phyloP scores from a whole-genome alignment of 2,797 vertebrate species.

The Ambastaia sidthimunki region DNA sequence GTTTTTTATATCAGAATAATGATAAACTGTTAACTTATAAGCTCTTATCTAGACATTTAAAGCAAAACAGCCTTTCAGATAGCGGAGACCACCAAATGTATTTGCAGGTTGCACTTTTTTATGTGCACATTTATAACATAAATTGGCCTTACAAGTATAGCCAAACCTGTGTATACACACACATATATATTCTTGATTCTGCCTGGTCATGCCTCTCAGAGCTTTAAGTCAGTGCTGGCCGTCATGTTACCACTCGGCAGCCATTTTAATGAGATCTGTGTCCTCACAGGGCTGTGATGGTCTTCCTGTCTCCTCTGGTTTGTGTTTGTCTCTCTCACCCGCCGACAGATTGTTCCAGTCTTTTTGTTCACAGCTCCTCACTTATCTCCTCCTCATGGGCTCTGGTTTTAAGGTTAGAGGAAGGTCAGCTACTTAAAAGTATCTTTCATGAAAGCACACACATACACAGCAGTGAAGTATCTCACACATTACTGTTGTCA shows the following conservation, averaged over 20 bases:
- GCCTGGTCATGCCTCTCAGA: constrained; percentile 49
- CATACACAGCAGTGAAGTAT: constrained; percentile 3
- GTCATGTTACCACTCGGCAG: constrained; percentile 50
- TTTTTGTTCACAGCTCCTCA: constrained; percentile 33
- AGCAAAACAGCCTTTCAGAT: neutral
- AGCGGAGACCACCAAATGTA: neutral
- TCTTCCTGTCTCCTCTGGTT: constrained; percentile 52
- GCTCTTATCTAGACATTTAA: too few species aligned
- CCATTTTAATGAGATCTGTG: constrained; percentile 66
- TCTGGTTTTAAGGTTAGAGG: constrained; percentile 50
- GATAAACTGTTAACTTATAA: neutral
- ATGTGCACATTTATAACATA: too few species aligned
- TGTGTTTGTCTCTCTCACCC: constrained; percentile 10
- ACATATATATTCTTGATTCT: constrained; percentile 14
- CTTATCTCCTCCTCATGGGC: constrained; percentile 38
- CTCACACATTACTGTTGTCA: constrained; percentile 28
- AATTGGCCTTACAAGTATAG: too few species aligned
- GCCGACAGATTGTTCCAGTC: constrained; percentile 20
- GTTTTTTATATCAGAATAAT: neutral
- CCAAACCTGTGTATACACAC: neutral
- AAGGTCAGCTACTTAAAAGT: constrained; percentile 46
- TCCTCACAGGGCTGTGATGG: constrained; percentile 64
- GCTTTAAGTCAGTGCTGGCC: constrained; percentile 40
- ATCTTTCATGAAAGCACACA: constrained; percentile 31
- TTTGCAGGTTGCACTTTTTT: neutral